Percentiles rank a stretch among this genome's conserved stretches.
Evolutionary conservation across 2,888 invertebrate genomes (phyloP).

Genomic region (Amiota mariae): DNA sequence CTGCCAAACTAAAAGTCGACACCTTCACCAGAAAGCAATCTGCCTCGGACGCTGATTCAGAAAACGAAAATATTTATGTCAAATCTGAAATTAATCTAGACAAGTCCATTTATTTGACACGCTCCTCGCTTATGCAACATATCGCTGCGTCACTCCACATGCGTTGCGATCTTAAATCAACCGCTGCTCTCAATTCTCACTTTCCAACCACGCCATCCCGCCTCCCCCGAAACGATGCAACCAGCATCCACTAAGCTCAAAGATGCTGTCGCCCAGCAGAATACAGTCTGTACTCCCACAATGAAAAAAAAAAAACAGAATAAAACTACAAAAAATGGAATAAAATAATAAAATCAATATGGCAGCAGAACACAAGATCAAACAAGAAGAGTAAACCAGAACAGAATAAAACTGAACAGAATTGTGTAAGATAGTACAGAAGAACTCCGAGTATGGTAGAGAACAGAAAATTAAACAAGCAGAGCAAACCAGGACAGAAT

Average conservation of each 20-base stretch:
- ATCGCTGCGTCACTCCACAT: constrained; percentile 75
- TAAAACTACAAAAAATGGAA: not conserved
- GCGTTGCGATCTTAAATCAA: constrained; percentile 77
- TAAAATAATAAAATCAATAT: constrained; percentile 36
- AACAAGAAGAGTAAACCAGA: too few species aligned
- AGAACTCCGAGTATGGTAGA: too few species aligned
- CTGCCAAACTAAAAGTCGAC: constrained; percentile 71
- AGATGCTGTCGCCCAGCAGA: constrained; percentile 76
- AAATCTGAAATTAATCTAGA: constrained; percentile 78
- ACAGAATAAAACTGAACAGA: too few species aligned
- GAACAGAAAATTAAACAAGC: too few species aligned
- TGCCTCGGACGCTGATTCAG: constrained; percentile 78
- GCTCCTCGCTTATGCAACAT: constrained; percentile 74
- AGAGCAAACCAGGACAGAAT: too few species aligned
- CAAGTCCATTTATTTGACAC: constrained; percentile 66
- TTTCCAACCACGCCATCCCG: constrained; percentile 47
- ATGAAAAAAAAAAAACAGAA: too few species aligned
- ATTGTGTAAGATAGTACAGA: too few species aligned
- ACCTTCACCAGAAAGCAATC: constrained; percentile 76
- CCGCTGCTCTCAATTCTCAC: constrained; percentile 75
- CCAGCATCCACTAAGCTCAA: constrained; percentile 78
- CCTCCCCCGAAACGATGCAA: constrained; percentile 65
- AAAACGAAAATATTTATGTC: constrained; percentile 83
- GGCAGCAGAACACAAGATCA: too few species aligned
- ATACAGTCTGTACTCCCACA: constrained; percentile 77